Evolutionary conservation across 2,888 invertebrate species (phyloP).

Genomic region (Acrobeloides nanus): DNA sequence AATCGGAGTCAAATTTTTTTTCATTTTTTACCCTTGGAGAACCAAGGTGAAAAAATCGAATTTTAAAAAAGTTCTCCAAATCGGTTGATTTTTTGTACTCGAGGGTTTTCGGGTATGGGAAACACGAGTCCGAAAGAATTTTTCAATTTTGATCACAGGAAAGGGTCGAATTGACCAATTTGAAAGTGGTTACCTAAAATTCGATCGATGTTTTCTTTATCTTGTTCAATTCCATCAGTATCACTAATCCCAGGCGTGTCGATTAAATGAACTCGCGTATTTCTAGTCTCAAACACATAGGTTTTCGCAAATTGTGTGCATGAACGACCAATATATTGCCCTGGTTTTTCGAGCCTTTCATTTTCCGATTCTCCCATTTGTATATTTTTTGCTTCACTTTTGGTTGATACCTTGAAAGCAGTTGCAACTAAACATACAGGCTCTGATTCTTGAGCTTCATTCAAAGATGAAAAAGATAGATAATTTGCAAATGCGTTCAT

Average conservation of each 20-base stretch:
- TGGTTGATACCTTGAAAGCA: neutral
- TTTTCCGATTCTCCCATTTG: neutral
- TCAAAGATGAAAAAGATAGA: neutral
- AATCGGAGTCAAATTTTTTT: too few relatives aligned
- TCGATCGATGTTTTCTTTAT: conserved; percentile 26
- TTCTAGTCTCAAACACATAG: too few relatives aligned
- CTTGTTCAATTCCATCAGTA: conserved; percentile 28
- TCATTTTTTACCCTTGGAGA: too few relatives aligned
- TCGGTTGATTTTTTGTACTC: too few relatives aligned
- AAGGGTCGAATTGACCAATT: too few relatives aligned
- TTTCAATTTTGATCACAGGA: too few relatives aligned
- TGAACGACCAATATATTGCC: too few relatives aligned
- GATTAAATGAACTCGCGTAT: too few relatives aligned
- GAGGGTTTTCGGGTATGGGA: too few relatives aligned
- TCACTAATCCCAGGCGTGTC: conserved; percentile 43
- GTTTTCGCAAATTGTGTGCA: conserved; percentile 5
- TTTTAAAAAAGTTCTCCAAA: too few relatives aligned
- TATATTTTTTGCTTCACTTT: neutral
- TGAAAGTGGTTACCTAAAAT: conserved; percentile 14
- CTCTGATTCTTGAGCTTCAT: neutral
- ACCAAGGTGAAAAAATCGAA: too few relatives aligned
- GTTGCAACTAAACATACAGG: neutral
- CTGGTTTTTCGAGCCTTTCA: neutral
- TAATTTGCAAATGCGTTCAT: conserved; percentile 4
- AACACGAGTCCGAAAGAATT: too few relatives aligned